These are phyloP conservation scores for Andricus quercusramuli DNA, from an alignment of 2,888 invertebrate species.

Conservation along the genomic window DNA sequence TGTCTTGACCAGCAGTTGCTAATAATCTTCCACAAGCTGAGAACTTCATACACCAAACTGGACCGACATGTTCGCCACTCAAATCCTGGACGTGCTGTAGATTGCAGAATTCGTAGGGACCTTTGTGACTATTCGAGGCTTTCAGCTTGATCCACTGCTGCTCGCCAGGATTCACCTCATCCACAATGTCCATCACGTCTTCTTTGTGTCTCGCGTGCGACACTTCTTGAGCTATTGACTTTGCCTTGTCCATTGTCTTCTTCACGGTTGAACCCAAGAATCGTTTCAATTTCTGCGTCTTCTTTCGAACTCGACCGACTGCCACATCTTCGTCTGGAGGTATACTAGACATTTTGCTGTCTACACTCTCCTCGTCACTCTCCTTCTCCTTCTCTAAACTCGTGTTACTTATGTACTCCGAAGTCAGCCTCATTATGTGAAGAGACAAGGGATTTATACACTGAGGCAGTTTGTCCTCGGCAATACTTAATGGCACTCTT, in stretches of 20 bases:
- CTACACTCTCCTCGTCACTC: conserved; percentile 88
- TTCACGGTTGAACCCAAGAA: conserved; percentile 94
- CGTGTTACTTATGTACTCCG: conserved; percentile 90
- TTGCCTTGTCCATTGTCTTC: conserved; percentile 94
- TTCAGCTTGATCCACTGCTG: conserved; percentile 91
- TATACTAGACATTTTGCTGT: conserved; percentile 82
- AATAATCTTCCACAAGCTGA: conserved; percentile 96
- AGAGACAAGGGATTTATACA: conserved; percentile 96
- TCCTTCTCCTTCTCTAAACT: conserved; percentile 85
- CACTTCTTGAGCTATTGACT: conserved; percentile 92
- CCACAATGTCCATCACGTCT: conserved; percentile 91
- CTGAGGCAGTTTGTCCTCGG: conserved; percentile 94
- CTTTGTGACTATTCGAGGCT: conserved; percentile 97
- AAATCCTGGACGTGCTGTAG: conserved; percentile 94
- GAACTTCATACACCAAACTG: conserved; percentile 99
- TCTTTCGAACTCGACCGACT: conserved; percentile 79
- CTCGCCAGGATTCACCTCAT: conserved; percentile 88
- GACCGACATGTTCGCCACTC: conserved; percentile 91
- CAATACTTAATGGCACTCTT: conserved; percentile 94
- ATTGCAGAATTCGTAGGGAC: conserved; percentile 96
- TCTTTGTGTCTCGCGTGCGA: conserved; percentile 93
- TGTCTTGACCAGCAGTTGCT: conserved; percentile 98
- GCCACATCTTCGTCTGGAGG: conserved; percentile 80
- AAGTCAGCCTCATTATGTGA: conserved; percentile 95
- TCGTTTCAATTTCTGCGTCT: conserved; percentile 84